Evolutionary conservation across 2,797 vertebrate species (phyloP), one percentile per base, ranked within the genome.

Genomic region (Percopsis omiscomaycus): DNA sequence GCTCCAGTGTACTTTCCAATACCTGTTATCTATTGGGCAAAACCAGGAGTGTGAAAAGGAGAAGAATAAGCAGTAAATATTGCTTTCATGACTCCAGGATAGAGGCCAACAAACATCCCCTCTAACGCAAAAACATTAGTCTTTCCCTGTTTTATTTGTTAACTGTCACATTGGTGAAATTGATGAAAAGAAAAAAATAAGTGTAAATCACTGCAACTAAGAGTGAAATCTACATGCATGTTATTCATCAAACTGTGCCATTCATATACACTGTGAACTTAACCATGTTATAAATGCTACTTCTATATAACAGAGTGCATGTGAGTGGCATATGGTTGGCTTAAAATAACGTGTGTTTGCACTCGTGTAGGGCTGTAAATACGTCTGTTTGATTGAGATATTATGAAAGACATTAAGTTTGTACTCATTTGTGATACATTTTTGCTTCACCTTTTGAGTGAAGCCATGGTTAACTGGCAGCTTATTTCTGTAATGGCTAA

Each of bases 201-300:
- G 28, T 45, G 13, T 13, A 61, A 68, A 68, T 50, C 55, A 48
- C 45, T 51, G 46, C 51, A 75, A 15, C 5, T 2, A 44, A 54
- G 51, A 54, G 13, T 59, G 61, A 64, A 65, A 64, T 67, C 64
- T 5, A 60, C 64, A 64, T 67, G 77, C 74, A 79, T 81, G 79
- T 37, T 47, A 29, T 29, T 53, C 73, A 69, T 70, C 53, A 61
- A 62, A 3, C 29, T 15, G 55, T 65, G 52, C 57, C 68, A 76
- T 78, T 73, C 62, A 59, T 69, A 45, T 75, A 67, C 44, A 47
- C n/a, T 54, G 57, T 62, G 48, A 22, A 53, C 63, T 65, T 60
- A 61, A 63, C 76, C 45, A 62, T 72, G 61, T 59, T 61, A 57
- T 68, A 61, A 51, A 70, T 50, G 45, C 64, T 55, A n/a, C 47